Evolutionary conservation across 2,797 vertebrate species (phyloP).

Genomic region (Anas capensis): DNA sequence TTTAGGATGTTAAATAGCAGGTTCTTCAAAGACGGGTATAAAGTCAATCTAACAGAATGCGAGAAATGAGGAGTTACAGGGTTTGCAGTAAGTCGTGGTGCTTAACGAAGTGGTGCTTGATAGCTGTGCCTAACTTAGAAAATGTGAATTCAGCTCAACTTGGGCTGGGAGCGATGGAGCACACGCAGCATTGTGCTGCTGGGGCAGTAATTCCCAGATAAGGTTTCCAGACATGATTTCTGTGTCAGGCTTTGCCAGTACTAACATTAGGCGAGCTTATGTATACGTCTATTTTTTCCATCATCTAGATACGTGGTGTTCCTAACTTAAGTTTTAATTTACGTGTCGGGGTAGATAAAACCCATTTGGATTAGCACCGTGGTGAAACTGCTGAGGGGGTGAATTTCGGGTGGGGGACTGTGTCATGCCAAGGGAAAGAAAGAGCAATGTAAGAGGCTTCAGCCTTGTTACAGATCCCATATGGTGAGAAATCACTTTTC

Average conservation of each 20-base stretch:
- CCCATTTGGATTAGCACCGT: conserved; percentile 4
- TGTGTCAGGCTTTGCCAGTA: conserved; percentile 46
- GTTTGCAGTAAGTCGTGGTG: not conserved
- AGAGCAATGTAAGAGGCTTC: not conserved
- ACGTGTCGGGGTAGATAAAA: conserved; percentile 21
- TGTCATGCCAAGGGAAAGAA: not conserved
- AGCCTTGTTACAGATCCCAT: conserved; percentile 38
- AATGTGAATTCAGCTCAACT: not conserved
- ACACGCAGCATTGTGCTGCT: not conserved
- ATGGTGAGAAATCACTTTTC: conserved; percentile 54
- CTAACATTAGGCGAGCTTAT: conserved; percentile 22
- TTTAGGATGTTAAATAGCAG: not conserved
- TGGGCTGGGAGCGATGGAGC: not conserved
- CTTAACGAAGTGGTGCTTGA: too few species aligned
- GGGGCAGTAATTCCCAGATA: conserved; percentile 17
- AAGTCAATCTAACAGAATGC: not conserved
- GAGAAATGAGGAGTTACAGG: not conserved
- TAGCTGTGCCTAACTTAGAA: not conserved
- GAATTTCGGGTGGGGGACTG: conserved; percentile 5
- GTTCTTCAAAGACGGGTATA: not conserved
- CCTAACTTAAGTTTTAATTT: conserved; percentile 25
- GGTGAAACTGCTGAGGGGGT: conserved; percentile 28
- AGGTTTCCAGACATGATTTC: conserved; percentile 16
- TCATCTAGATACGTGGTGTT: conserved; percentile 42
- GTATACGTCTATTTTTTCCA: not conserved